phyloP scores from a whole-genome alignment of 1,140 invertebrate genomes.

The Tribolium madens region DNA sequence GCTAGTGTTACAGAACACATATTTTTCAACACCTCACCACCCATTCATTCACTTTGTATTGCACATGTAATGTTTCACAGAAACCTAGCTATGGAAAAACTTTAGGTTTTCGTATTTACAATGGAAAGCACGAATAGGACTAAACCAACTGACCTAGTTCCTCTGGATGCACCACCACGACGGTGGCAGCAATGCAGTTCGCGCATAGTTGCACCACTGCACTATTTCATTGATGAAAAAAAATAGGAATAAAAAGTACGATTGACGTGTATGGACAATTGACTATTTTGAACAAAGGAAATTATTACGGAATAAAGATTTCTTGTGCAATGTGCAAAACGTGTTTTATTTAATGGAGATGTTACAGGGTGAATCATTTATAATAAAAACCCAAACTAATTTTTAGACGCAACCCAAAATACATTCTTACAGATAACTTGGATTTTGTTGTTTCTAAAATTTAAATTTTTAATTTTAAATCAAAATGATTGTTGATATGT shows the following conservation, averaged over 20 bases:
- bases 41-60: neutral
- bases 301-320: no score
- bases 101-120: conserved; percentile 20
- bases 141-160: conserved; percentile 50
- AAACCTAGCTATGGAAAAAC: neutral
- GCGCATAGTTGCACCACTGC: conserved; percentile 48
- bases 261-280: no score
- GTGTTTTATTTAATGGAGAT: no score
- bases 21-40: neutral
- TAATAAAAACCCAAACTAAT: no score
- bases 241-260: neutral
- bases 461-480: no score
- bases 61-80: neutral
- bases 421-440: no score
- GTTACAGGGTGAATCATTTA: no score
- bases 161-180: conserved; percentile 44
- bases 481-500: no score
- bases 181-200: conserved; percentile 44
- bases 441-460: no score
- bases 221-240: conserved; percentile 24
- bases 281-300: no score
- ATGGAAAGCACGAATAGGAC: conserved; percentile 23
- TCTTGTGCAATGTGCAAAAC: no score
- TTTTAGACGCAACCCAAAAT: no score
- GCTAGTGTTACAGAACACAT: neutral